A percentile compares a stretch with the other conserved stretches of the same genome.
These are phyloP conservation scores for Sorex fumeus DNA, from an alignment of 2,113 vertebrate genomes.

Conservation along the genomic window DNA sequence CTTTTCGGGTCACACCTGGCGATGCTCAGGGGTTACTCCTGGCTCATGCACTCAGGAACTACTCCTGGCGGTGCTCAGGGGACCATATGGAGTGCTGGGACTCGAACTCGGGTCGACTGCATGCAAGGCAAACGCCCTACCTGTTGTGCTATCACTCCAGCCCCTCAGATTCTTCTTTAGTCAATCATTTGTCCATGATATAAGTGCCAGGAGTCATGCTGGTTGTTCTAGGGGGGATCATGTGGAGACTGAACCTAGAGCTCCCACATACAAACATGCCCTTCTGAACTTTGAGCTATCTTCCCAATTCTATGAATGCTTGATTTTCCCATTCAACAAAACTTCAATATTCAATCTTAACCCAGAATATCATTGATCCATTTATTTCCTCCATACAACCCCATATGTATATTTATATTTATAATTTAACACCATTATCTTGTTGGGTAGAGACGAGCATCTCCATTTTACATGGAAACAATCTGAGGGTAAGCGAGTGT, in stretches of 20 bases:
- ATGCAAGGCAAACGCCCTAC: too few species aligned
- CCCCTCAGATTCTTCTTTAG: not conserved
- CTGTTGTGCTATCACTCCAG: too few species aligned
- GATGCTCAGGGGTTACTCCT: too few species aligned
- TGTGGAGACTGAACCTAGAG: too few species aligned
- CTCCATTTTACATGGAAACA: not conserved
- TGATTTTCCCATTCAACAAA: not conserved
- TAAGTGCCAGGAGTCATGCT: not conserved
- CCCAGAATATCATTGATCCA: not conserved
- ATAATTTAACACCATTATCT: not conserved
- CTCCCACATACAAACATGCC: too few species aligned
- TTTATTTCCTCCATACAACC: not conserved
- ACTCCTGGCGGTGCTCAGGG: too few species aligned
- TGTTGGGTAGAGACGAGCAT: not conserved
- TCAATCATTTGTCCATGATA: not conserved
- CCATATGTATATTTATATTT: not conserved
- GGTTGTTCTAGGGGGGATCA: not conserved
- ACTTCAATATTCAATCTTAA: not conserved
- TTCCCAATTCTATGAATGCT: not conserved
- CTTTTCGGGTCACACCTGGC: too few species aligned
- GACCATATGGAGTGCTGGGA: too few species aligned
- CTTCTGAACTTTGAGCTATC: not conserved
- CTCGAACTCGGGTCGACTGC: too few species aligned
- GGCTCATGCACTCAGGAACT: too few species aligned
- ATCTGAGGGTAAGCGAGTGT: not conserved